Base-by-base conservation (phyloP, 2,888 invertebrate genomes). In the Ophion obscuratus region DNA sequence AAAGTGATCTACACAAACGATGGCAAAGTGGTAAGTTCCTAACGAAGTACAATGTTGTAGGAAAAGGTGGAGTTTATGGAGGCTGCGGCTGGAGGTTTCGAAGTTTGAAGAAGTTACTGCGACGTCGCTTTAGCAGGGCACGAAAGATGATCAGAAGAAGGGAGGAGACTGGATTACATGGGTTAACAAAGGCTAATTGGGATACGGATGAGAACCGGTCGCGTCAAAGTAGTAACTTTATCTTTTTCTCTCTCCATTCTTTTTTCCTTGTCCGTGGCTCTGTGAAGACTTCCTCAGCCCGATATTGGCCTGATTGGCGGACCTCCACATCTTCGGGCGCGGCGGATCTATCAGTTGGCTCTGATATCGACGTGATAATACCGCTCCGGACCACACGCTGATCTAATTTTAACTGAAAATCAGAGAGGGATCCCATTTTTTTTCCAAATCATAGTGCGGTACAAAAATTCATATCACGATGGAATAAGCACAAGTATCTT, bases 111-210 rank as follows among this genome's bases (percentile, higher is more conserved):
- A 71, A 75, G 80, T 61, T 76, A 53, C 61, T 47, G 73, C 53
- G 53, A 74, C 36, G 47, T 75, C 40, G 81, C 24, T 75, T 73
- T 71, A 73, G 53, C 27, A 76, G 44, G 20, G 27, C 64, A 68
- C 67, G 74, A 81, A 47, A 40, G 47, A 68, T 40, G 84, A 44
- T 44, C 40, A 71, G 36, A 31, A 14, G 20, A 17, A 24, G 11
- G 36, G 59, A 66, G n/a, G 47, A 20, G 17, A 71, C 66, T 47
- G 47, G 44, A 7, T 70, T 78, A 71, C 79, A 44, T 11, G 82
- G 70, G 85, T 85, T 85, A 85, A 85, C 82, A 74, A 85, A 78
- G 85, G 73, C 82, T 83, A 83, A 85, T 85, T 77, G 80, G 66
- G 71, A 62, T 79, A 85, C 68, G 82, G 68, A 68, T 77, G 67